Percentiles rank a stretch among this genome's conserved stretches.
Conservation (phyloP, 2,888 invertebrate species). For the Tenthredo distinguenda region DNA sequence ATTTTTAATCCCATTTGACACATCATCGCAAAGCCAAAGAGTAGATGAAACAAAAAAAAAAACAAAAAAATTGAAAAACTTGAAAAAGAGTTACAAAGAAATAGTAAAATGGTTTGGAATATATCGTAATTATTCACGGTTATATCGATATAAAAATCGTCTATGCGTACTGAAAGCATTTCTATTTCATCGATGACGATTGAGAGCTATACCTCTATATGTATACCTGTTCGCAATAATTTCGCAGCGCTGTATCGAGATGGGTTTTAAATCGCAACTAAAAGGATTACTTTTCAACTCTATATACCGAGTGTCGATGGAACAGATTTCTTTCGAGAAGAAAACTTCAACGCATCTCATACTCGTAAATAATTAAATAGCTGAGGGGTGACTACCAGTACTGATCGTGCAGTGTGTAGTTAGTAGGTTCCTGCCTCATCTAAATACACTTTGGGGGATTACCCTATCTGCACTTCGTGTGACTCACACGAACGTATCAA, state of each 20-base stretch:
- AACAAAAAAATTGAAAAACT: background rate
- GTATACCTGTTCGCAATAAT: background rate
- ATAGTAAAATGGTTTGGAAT: background rate
- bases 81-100: too few species aligned
- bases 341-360: slow-evolving; percentile 11
- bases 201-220: background rate
- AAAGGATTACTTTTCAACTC: slow-evolving; percentile 72
- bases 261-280: slow-evolving; percentile 62
- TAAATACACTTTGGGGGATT: slow-evolving; percentile 48
- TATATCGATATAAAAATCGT: background rate
- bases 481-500: background rate
- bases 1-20: background rate
- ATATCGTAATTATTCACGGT: background rate
- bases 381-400: background rate
- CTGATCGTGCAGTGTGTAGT: background rate
- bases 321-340: slow-evolving; percentile 41
- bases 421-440: slow-evolving; percentile 19
- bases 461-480: background rate
- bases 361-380: slow-evolving; percentile 38
- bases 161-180: background rate
- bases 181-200: background rate
- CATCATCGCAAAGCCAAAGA: background rate
- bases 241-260: background rate
- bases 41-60: background rate
- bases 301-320: slow-evolving; percentile 35